Conservation (phyloP, 2,888 invertebrate species). For the Metellina segmentata region DNA sequence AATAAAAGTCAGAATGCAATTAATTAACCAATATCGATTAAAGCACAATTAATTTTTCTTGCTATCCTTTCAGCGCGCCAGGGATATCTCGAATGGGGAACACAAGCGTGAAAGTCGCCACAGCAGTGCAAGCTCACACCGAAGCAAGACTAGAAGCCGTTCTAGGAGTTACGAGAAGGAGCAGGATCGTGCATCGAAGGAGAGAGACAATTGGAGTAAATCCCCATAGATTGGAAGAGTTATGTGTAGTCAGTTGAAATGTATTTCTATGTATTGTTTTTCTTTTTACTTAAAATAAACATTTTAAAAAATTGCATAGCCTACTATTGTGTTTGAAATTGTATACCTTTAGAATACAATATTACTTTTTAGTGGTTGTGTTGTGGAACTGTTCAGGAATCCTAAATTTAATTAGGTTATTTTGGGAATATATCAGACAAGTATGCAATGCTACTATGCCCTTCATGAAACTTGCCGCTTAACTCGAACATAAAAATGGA, state of each 20-base stretch:
- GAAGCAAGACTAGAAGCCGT: constrained; percentile 55
- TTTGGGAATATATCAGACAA: too few species aligned
- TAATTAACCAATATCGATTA: background rate
- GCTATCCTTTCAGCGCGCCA: constrained; percentile 17
- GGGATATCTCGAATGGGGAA: constrained; percentile 66
- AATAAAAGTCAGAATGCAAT: too few species aligned
- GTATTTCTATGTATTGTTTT: constrained; percentile 25
- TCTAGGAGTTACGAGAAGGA: constrained; percentile 60
- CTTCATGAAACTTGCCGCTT: too few species aligned
- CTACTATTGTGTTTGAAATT: too few species aligned
- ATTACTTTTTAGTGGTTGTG: too few species aligned
- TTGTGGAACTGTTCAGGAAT: too few species aligned
- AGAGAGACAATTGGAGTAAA: constrained; percentile 70
- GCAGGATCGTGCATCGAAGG: constrained; percentile 26
- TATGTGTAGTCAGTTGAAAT: constrained; percentile 14
- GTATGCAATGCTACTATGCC: too few species aligned
- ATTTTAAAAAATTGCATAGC: too few species aligned
- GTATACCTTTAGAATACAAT: too few species aligned
- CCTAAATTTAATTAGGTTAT: too few species aligned
- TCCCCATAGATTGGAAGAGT: constrained; percentile 48
- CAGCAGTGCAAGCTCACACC: constrained; percentile 35
- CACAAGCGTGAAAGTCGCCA: constrained; percentile 35
- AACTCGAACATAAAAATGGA: too few species aligned
- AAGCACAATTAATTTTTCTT: background rate
- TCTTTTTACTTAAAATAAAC: constrained; percentile 48